Evolutionary conservation across 2,113 vertebrate genomes (phyloP), one percentile per base, ranked within the genome.

Genomic region (Meriones unguiculatus): DNA sequence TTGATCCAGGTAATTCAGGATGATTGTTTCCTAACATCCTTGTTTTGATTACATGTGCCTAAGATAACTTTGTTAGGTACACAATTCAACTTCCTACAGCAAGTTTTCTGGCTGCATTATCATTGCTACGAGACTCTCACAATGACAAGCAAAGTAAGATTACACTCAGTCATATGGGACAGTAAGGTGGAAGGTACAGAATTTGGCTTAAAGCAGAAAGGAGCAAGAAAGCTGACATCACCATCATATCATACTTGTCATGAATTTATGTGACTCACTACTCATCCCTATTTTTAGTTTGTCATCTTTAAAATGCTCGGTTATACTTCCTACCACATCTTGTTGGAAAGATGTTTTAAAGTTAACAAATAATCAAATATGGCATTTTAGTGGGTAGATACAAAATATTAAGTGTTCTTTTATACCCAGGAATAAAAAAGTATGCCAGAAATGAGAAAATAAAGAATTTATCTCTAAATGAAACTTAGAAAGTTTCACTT

Each of bases 101-200:
- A 85, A 59, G 3, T 8, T 25, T 80, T 72, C 25, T 62, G 11
- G 6, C n/a, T 80, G 8, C 5, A 38, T 6, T 17, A 12, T 7
- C 46, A 46, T 46, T 22, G 2, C 32, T 76, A 3, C 18, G 35
- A 62, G 0, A 22, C 25, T 41, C 0, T 81, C 1, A 50, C 3
- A 65, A 24, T 52, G 17, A 92, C 14, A 2, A 13, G 5, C 7
- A 35, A 24, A 64, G 25, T 28, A 46, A 46, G 2, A 8, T 2
- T 32, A 0, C 0, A 91, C 20, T n/a, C 41, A 12, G 12, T 90
- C 9, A 15, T 9, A 73, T 28, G 2, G 4, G 59, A 3, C 1
- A 24, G 12, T 30, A 28, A 7, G 2, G 0, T 84, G 50, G 90
- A 90, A 84, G 2, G 2, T 12, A 25, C 13, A 38, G 46, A 2